These are phyloP conservation scores for Heteronetta atricapilla DNA, from an alignment of 2,113 vertebrate genomes.

Conservation along the genomic window DNA sequence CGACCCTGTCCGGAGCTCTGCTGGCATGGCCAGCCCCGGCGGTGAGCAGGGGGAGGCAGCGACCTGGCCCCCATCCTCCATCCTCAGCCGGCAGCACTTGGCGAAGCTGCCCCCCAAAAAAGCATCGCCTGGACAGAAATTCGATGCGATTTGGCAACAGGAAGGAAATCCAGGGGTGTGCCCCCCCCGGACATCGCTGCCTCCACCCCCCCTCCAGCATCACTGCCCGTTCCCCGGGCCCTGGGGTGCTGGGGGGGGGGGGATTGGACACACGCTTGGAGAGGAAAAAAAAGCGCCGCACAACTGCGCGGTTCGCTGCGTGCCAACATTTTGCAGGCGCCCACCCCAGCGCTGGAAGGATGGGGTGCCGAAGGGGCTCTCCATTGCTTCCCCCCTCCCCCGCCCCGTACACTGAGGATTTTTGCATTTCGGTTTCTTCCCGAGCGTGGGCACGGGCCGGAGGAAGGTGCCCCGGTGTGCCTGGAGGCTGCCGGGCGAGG, in stretches of 20 bases:
- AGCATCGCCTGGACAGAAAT: background rate
- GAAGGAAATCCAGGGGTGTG: background rate
- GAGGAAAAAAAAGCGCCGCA: background rate
- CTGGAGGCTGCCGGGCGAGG: too few relatives aligned
- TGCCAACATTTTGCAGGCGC: background rate
- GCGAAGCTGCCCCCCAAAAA: background rate
- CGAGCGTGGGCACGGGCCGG: background rate
- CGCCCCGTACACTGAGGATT: background rate
- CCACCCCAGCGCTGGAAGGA: background rate
- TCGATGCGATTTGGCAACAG: background rate
- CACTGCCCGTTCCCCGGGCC: background rate
- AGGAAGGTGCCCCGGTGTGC: too few relatives aligned
- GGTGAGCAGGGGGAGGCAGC: background rate
- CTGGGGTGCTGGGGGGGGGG: too few relatives aligned
- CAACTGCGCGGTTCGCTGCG: background rate
- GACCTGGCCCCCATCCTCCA: background rate
- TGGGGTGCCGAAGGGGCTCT: background rate
- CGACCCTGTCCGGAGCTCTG: background rate
- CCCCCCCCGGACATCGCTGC: background rate
- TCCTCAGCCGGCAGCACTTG: background rate
- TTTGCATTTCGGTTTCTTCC: background rate
- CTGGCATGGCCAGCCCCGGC: background rate
- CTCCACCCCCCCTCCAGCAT: background rate
- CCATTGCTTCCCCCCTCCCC: too few relatives aligned
- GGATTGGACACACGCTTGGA: too few relatives aligned